Evolutionary conservation across 2,888 invertebrate species (phyloP), one percentile per base, ranked within the genome.

Genomic region (Pollenia amentaria): DNA sequence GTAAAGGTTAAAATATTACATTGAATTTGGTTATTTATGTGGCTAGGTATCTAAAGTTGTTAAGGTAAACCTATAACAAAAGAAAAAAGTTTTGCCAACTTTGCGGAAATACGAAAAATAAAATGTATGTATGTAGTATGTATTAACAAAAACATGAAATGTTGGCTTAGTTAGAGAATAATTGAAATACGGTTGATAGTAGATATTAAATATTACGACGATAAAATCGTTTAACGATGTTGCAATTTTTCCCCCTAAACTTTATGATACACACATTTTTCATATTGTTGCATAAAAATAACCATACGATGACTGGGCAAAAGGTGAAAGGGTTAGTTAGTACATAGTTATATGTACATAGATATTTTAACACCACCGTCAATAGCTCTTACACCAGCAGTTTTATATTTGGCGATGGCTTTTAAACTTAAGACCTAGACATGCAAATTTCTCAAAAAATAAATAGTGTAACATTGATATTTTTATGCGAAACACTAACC

Each of bases 401-500:
- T 42, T 51, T 62, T 42, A 51, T 21, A 16, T 40, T 29, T 29
- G 29, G 29, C 6, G 14, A 0, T 42, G 64, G 6, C 21, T 70
- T 62, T 67, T 38, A 69, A 55, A 2, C 57, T 40, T 48, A 40
- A 3, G 51, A 12, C 42, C n/a, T 60, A 48, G n/a, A 51, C 82
- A 76, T 76, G 53, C 75, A 62, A 29, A 53, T 53, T 53, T 4
- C 12, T 21, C 12, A 10, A 51, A 21, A 21, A 9, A 12, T 62
- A 16, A 38, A 4, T 29, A 46, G 12, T 18, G 4, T 6, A 29
- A n/a, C 16, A 42, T 48, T 12, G 14, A n/a, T 44, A 18, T 57
- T 42, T 57, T 12, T 38, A 7, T 55, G 3, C 16, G 12, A 65
- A 60, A 53, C 3, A 60, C 87, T 87, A 89, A 97, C 97, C 96